Evolutionary conservation across 1,140 invertebrate species (phyloP).

Genomic region (Harpegnathos saltator): DNA sequence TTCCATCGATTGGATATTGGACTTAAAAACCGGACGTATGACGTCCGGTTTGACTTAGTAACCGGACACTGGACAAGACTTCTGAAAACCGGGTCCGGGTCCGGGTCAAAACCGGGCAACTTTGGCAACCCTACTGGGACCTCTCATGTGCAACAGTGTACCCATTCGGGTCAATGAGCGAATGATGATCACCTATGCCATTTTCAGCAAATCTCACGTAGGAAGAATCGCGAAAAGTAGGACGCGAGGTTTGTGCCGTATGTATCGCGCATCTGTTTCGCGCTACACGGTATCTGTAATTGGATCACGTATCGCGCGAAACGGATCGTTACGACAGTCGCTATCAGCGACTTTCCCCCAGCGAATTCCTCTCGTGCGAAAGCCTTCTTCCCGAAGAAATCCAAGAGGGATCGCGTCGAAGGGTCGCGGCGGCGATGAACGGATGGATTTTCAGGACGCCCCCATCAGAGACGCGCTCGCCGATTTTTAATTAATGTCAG

Average conservation of each 20-base stretch:
- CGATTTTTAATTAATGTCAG: slow-evolving; percentile 67
- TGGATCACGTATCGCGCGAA: neutral
- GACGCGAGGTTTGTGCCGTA: neutral
- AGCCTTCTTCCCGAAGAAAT: neutral
- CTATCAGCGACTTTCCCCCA: neutral
- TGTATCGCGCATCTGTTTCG: neutral
- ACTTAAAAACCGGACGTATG: too few species aligned
- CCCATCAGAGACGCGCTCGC: slow-evolving; percentile 33
- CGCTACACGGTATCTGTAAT: neutral
- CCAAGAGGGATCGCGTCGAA: slow-evolving; percentile 7
- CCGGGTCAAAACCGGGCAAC: too few species aligned
- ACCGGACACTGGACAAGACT: too few species aligned
- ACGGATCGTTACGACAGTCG: neutral
- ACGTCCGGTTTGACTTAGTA: too few species aligned
- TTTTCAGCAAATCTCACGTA: too few species aligned
- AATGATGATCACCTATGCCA: neutral
- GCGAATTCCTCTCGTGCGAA: neutral
- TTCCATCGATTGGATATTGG: too few species aligned
- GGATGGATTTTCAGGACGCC: slow-evolving; percentile 59
- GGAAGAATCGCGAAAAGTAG: too few species aligned
- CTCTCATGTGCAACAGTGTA: too few species aligned
- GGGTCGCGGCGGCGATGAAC: slow-evolving; percentile 5
- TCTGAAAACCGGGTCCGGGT: too few species aligned
- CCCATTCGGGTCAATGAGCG: neutral
- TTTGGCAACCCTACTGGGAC: too few species aligned